phyloP scores from a whole-genome alignment of 2,113 vertebrate species.

The Dasyurus viverrinus region DNA sequence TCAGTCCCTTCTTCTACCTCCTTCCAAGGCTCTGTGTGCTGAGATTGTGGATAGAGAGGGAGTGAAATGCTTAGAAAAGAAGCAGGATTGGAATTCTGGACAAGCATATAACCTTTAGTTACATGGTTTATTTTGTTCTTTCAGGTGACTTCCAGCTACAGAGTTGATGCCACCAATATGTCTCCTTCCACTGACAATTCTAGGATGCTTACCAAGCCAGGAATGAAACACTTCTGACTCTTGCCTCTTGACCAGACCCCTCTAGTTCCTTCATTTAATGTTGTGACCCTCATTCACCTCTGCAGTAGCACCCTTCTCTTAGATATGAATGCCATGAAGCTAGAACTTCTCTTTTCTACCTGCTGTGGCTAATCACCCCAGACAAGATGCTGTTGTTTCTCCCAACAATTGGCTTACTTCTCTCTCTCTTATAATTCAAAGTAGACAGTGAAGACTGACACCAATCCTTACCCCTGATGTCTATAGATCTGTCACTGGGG shows the following conservation, averaged over 20 bases:
- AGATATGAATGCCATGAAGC: slow-evolving; percentile 80
- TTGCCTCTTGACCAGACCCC: slow-evolving; percentile 84
- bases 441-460: slow-evolving; percentile 86
- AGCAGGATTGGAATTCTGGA: background rate
- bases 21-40: background rate
- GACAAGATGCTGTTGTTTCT: slow-evolving; percentile 80
- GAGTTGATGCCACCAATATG: slow-evolving; percentile 88
- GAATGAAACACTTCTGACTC: slow-evolving; percentile 83
- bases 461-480: slow-evolving; percentile 83
- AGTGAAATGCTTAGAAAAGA: background rate
- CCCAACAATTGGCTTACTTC: slow-evolving; percentile 58
- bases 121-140: background rate
- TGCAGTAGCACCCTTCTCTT: slow-evolving; percentile 83
- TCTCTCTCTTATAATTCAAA: slow-evolving; percentile 85
- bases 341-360: slow-evolving; percentile 85
- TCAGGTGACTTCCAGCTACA: slow-evolving; percentile 85
- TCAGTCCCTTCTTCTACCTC: background rate
- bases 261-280: slow-evolving; percentile 84
- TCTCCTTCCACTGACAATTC: background rate
- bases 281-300: slow-evolving; percentile 85
- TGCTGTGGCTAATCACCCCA: slow-evolving; percentile 86
- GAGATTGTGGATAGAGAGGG: background rate
- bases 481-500: slow-evolving; percentile 30
- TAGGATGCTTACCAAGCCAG: slow-evolving; percentile 85
- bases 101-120: background rate